Evolutionary conservation across 1,140 invertebrate genomes (phyloP).

Genomic region (Megalopta genalis): DNA sequence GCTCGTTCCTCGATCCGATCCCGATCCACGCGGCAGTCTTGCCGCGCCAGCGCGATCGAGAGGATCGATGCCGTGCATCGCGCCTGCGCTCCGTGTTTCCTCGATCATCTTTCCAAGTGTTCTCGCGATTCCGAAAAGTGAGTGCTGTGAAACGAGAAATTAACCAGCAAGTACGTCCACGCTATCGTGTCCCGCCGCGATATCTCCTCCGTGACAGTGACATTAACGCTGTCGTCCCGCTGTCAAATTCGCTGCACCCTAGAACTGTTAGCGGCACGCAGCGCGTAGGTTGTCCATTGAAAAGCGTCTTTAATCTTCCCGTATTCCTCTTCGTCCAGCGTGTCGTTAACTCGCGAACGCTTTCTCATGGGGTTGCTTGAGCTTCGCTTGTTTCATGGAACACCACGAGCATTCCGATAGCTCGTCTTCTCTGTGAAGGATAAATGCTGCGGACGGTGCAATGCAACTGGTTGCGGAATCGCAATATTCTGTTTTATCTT

Average conservation of each 20-base stretch:
- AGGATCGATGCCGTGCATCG: conserved; percentile 56
- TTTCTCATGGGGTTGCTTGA: no score
- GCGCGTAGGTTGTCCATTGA: background rate
- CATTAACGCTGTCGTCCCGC: no score
- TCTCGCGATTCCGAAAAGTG: background rate
- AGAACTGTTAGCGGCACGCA: background rate
- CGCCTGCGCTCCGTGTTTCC: background rate
- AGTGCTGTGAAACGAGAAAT: conserved; percentile 16
- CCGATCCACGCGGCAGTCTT: conserved; percentile 66
- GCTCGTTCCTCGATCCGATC: conserved; percentile 64
- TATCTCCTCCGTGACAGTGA: background rate
- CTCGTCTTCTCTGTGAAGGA: no score
- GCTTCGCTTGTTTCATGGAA: no score
- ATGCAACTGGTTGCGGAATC: no score
- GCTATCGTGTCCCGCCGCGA: background rate
- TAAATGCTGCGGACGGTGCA: no score
- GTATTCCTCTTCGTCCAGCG: background rate
- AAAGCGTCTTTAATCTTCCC: background rate
- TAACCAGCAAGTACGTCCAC: background rate
- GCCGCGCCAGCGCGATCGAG: conserved; percentile 65
- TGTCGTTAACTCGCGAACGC: background rate
- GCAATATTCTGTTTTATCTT: no score
- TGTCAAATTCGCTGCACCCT: background rate
- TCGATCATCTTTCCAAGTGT: background rate
- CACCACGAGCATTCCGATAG: no score